Percentiles rank a stretch among this genome's conserved stretches.
phyloP scores from a whole-genome alignment of 2,888 invertebrate genomes.

The Agriotes lineatus region DNA sequence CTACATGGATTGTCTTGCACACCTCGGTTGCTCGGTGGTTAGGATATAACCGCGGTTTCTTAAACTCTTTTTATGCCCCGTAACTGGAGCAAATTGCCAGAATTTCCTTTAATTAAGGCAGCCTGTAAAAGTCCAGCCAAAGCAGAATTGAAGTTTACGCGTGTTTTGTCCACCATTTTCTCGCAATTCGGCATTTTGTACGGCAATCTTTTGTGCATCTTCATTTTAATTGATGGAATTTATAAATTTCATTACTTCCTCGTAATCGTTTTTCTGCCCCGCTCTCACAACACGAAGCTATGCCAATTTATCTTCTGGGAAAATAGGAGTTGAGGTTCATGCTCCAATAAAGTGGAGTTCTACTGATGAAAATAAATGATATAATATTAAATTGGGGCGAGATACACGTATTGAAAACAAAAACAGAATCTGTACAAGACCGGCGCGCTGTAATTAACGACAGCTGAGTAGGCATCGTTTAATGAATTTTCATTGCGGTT shows the following conservation, averaged over 20 bases:
- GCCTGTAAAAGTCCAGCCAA: constrained; percentile 1
- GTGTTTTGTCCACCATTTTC: background rate
- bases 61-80: constrained; percentile 17
- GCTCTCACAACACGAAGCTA: background rate
- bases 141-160: constrained; percentile 9
- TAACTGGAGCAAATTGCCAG: constrained; percentile 27
- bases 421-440: constrained; percentile 10
- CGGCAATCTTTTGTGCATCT: background rate
- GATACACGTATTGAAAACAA: constrained; percentile 20
- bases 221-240: constrained; percentile 12
- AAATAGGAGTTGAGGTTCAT: constrained; percentile 12
- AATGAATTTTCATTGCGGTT: constrained; percentile 25
- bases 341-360: constrained; percentile 22
- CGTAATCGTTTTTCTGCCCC: background rate
- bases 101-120: constrained; percentile 27
- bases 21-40: constrained; percentile 35
- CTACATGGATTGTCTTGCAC: constrained; percentile 43
- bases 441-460: constrained; percentile 19
- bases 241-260: constrained; percentile 6
- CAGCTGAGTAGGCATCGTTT: constrained; percentile 18
- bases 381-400: constrained; percentile 20
- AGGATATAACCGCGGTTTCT: constrained; percentile 31
- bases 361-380: constrained; percentile 26
- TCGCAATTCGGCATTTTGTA: background rate
- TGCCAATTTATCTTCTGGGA: constrained; percentile 5